These are phyloP conservation scores for Mungos mungo DNA, from an alignment of 2,113 vertebrate species.

Conservation along the genomic window DNA sequence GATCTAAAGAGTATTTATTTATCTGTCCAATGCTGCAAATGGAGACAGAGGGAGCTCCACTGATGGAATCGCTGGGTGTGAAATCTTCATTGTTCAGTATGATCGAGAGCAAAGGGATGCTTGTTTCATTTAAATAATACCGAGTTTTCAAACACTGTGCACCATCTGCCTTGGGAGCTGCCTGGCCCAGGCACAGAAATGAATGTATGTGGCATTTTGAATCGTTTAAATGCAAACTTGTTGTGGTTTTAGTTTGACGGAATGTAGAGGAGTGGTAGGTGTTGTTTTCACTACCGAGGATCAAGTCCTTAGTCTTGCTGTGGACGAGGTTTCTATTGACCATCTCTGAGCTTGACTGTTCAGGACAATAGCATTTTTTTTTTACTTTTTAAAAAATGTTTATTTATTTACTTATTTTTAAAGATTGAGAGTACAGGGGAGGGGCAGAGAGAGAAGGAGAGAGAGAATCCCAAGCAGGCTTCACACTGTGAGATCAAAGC, in stretches of 20 bases:
- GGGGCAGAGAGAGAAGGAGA: too few relatives aligned
- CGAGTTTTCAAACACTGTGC: conserved; percentile 24
- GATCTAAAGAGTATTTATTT: conserved; percentile 74
- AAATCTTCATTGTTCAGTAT: conserved; percentile 69
- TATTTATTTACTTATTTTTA: too few relatives aligned
- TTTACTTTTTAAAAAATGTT: too few relatives aligned
- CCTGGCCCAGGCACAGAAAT: conserved; percentile 44
- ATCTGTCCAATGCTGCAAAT: conserved; percentile 69
- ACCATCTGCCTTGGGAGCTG: conserved; percentile 46
- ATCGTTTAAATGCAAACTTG: conserved; percentile 22
- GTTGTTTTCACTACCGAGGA: background rate
- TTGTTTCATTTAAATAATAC: conserved; percentile 65
- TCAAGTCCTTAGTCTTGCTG: background rate
- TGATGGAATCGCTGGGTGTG: conserved; percentile 64
- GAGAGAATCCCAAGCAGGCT: too few relatives aligned
- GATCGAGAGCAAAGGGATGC: conserved; percentile 45
- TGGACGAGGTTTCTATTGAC: background rate
- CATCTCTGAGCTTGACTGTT: background rate
- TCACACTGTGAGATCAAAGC: too few relatives aligned
- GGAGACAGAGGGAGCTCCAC: conserved; percentile 51
- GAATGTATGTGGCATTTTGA: conserved; percentile 54
- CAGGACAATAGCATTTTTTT: background rate
- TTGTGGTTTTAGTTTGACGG: background rate
- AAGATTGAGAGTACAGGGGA: too few relatives aligned
- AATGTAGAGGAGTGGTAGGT: background rate